A percentile compares a stretch with the other conserved stretches of the same genome.
Conservation (phyloP, 2,888 invertebrate species). For the Phyllotreta striolata region DNA sequence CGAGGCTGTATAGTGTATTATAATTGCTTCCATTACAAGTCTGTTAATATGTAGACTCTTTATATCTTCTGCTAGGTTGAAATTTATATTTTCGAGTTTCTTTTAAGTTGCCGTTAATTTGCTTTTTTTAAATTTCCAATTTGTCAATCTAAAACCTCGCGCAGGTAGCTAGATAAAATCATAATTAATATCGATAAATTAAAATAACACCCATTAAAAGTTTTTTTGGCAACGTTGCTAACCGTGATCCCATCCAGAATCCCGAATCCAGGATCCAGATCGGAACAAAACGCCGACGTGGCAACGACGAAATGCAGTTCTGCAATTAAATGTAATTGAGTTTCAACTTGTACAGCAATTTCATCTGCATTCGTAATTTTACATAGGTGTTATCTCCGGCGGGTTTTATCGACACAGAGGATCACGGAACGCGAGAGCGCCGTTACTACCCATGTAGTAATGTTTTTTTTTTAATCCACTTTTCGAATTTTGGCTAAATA, state of each 20-base stretch:
- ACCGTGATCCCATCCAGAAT: slow-evolving; percentile 8
- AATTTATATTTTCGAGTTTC: too few relatives aligned
- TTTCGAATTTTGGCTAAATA: slow-evolving; percentile 8
- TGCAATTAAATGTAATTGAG: slow-evolving; percentile 38
- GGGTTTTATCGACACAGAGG: slow-evolving; percentile 27
- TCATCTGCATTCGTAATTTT: slow-evolving; percentile 34
- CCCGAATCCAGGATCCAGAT: background rate
- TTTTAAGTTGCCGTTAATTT: too few relatives aligned
- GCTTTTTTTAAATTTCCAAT: too few relatives aligned
- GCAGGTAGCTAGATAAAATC: too few relatives aligned
- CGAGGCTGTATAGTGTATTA: too few relatives aligned
- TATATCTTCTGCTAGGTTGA: too few relatives aligned
- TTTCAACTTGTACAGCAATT: slow-evolving; percentile 36
- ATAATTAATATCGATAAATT: too few relatives aligned
- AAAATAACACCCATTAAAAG: too few relatives aligned
- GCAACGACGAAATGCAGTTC: slow-evolving; percentile 27
- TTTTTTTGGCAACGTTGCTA: slow-evolving; percentile 13
- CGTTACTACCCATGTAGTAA: slow-evolving; percentile 1
- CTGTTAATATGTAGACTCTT: too few relatives aligned
- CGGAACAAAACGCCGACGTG: slow-evolving; percentile 10
- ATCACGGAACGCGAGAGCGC: slow-evolving; percentile 11
- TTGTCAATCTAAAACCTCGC: too few relatives aligned
- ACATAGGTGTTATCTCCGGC: slow-evolving; percentile 26
- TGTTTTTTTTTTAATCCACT: slow-evolving; percentile 9
- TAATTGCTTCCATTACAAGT: too few relatives aligned